Evolutionary conservation across 2,797 vertebrate genomes (phyloP).

Genomic region (Rhinichthys osculus): DNA sequence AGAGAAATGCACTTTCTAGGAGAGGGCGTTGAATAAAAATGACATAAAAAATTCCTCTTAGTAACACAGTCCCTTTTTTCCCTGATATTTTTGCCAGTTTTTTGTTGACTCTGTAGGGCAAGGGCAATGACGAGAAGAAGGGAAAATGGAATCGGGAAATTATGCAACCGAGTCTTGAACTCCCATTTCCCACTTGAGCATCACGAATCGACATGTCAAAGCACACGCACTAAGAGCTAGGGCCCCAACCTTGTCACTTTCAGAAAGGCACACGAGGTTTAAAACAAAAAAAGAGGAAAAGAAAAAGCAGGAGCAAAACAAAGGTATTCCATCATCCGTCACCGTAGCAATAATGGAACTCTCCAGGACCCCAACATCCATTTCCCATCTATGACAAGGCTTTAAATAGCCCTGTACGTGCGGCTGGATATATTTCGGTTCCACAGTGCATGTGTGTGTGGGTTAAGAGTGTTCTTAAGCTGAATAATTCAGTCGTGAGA

Average conservation of each 20-base stretch:
- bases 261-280: constrained; percentile 3
- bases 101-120: not conserved
- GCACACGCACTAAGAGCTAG: not conserved
- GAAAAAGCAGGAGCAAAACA: constrained; percentile 22
- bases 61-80: not conserved
- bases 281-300: not conserved
- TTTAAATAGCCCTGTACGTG: constrained; percentile 43
- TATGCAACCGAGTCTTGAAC: not conserved
- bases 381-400: constrained; percentile 38
- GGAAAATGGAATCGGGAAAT: not conserved
- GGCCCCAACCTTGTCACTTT: constrained; percentile 24
- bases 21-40: not conserved
- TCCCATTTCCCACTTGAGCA: constrained; percentile 15
- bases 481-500: constrained; percentile 38
- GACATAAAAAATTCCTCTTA: not conserved
- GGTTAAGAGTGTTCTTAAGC: constrained; percentile 18
- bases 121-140: not conserved
- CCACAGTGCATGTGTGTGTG: not conserved
- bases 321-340: constrained; percentile 37
- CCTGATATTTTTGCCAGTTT: not conserved
- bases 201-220: not conserved
- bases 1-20: no score
- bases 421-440: not conserved
- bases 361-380: constrained; percentile 27
- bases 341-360: constrained; percentile 30